phyloP scores from a whole-genome alignment of 2,888 invertebrate genomes.

The Nezara viridula region DNA sequence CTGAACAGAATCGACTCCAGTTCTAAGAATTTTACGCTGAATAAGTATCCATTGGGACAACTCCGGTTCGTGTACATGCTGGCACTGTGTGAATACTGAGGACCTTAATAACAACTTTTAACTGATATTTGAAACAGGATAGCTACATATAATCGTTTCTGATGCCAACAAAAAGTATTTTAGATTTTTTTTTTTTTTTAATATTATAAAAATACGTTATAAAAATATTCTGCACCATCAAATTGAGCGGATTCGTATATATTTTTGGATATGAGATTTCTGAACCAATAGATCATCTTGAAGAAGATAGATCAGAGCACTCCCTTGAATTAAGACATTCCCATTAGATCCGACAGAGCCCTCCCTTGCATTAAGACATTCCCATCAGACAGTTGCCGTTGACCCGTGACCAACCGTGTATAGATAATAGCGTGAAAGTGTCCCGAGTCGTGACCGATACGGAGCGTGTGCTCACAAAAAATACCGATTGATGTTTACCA shows the following conservation, averaged over 20 bases:
- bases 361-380: neutral
- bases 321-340: no score
- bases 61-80: no score
- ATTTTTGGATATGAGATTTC: neutral
- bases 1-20: no score
- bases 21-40: no score
- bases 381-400: neutral
- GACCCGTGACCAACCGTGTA: slow-evolving; percentile 38
- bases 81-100: no score
- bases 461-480: slow-evolving; percentile 29
- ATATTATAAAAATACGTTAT: no score
- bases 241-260: neutral
- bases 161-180: no score
- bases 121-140: no score
- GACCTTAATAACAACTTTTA: no score
- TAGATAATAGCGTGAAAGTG: slow-evolving; percentile 43
- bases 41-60: no score
- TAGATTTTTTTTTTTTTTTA: no score
- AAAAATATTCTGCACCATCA: neutral
- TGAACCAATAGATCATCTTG: neutral
- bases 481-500: slow-evolving; percentile 25
- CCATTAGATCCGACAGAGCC: neutral
- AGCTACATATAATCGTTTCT: no score
- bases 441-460: slow-evolving; percentile 35
- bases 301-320: neutral